Evolutionary conservation across 2,113 vertebrate species (phyloP).

Genomic region (Syngnathus floridae): DNA sequence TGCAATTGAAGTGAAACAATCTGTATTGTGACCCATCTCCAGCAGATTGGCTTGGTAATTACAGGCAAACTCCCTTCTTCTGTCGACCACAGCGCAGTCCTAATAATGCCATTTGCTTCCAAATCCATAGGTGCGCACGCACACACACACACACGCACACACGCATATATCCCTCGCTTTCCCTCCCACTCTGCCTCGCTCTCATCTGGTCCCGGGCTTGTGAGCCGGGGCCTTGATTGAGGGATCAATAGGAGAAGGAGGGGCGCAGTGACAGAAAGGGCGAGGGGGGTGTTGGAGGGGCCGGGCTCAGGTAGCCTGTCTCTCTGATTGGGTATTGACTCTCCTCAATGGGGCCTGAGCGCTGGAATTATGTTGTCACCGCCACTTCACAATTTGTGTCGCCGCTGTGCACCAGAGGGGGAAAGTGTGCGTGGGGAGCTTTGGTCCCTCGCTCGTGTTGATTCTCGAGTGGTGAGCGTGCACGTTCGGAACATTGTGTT

Average conservation of each 20-base stretch:
- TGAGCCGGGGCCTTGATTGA: constrained; percentile 69
- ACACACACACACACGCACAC: constrained; percentile 13
- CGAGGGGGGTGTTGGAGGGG: constrained; percentile 6
- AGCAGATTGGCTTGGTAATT: constrained; percentile 56
- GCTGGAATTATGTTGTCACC: constrained; percentile 81
- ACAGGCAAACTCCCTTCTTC: constrained; percentile 56
- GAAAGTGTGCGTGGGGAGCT: constrained; percentile 25
- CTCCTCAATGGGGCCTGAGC: constrained; percentile 74
- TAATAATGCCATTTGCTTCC: constrained; percentile 62
- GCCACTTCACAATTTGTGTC: constrained; percentile 75
- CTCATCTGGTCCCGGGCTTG: constrained; percentile 60
- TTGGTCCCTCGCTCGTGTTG: constrained; percentile 56
- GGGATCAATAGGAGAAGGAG: constrained; percentile 73
- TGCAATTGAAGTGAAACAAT: constrained; percentile 57
- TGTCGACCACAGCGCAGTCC: constrained; percentile 43
- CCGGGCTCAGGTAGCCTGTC: constrained; percentile 70
- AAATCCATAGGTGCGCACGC: constrained; percentile 58
- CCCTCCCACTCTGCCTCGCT: constrained; percentile 22
- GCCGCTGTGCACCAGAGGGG: constrained; percentile 38
- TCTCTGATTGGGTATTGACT: constrained; percentile 78
- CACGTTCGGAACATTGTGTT: constrained; percentile 17
- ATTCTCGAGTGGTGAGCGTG: constrained; percentile 37
- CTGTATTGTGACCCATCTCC: constrained; percentile 42
- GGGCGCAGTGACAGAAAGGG: constrained; percentile 64
- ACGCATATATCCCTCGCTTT: constrained; percentile 3